These are phyloP conservation scores for Melanotaenia trifasciata DNA, from an alignment of 2,797 vertebrate species.

Conservation along the genomic window DNA sequence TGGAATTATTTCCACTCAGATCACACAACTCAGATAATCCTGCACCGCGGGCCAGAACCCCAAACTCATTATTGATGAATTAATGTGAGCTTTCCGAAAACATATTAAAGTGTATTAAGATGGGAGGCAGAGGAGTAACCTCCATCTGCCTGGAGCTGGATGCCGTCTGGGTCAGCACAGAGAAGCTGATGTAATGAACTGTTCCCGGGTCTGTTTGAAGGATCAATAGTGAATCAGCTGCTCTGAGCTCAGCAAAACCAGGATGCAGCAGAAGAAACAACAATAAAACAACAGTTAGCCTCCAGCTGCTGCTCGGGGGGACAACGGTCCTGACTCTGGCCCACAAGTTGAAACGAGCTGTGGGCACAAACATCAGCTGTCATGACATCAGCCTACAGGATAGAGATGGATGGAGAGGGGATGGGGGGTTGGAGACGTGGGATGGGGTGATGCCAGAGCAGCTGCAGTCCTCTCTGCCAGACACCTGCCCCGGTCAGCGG, in stretches of 20 bases:
- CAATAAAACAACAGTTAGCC: constrained; percentile 9
- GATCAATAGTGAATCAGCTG: constrained; percentile 67
- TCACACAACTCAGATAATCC: constrained; percentile 57
- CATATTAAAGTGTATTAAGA: constrained; percentile 51
- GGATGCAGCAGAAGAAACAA: constrained; percentile 34
- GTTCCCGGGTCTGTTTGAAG: constrained; percentile 60
- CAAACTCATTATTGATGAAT: constrained; percentile 49
- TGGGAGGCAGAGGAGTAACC: constrained; percentile 12
- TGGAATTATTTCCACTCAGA: constrained; percentile 57
- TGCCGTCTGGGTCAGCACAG: constrained; percentile 71
- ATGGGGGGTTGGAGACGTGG: constrained; percentile 5
- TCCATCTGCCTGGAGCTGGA: constrained; percentile 17
- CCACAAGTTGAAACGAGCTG: constrained; percentile 58
- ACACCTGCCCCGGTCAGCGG: constrained; percentile 55
- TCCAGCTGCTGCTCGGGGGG: constrained; percentile 7
- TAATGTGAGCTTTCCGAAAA: constrained; percentile 47
- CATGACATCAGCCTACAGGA: constrained; percentile 75
- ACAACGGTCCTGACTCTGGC: constrained; percentile 43
- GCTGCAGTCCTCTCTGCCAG: constrained; percentile 72
- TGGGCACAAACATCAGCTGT: constrained; percentile 51
- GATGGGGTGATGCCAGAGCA: constrained; percentile 45
- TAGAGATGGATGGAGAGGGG: constrained; percentile 25
- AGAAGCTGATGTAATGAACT: constrained; percentile 74
- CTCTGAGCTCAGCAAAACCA: constrained; percentile 56
- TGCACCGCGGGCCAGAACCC: constrained; percentile 11